Conservation (phyloP, 2,888 invertebrate genomes). For the Conistra vaccinii region DNA sequence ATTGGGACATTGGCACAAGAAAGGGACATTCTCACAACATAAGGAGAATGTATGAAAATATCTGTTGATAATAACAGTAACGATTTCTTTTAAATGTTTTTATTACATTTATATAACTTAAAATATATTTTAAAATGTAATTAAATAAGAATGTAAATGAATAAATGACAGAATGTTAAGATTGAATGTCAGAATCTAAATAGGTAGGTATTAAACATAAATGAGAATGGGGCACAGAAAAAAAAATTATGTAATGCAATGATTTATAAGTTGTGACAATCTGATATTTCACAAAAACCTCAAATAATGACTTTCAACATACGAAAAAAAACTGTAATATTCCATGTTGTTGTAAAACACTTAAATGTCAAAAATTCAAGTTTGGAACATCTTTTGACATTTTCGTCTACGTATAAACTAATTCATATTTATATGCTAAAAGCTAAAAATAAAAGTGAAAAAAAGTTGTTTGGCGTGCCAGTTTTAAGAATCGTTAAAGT, state of each 20-base stretch:
- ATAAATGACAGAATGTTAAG: background rate
- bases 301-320: conserved; percentile 17
- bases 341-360: background rate
- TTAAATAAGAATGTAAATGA: too few relatives aligned
- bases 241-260: background rate
- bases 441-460: conserved; percentile 21
- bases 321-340: background rate
- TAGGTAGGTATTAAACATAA: background rate
- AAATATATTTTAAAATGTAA: too few relatives aligned
- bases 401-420: background rate
- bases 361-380: conserved; percentile 40
- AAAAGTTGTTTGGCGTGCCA: conserved; percentile 12
- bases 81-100: too few relatives aligned
- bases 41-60: background rate
- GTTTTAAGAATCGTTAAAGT: conserved; percentile 19
- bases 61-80: background rate
- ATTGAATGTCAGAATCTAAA: background rate
- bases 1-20: background rate
- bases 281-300: background rate
- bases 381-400: conserved; percentile 41
- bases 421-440: conserved; percentile 36
- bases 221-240: background rate
- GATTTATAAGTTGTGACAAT: background rate
- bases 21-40: background rate
- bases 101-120: too few relatives aligned